Conservation (phyloP, 2,888 invertebrate species). For the Orgyia antiqua region DNA sequence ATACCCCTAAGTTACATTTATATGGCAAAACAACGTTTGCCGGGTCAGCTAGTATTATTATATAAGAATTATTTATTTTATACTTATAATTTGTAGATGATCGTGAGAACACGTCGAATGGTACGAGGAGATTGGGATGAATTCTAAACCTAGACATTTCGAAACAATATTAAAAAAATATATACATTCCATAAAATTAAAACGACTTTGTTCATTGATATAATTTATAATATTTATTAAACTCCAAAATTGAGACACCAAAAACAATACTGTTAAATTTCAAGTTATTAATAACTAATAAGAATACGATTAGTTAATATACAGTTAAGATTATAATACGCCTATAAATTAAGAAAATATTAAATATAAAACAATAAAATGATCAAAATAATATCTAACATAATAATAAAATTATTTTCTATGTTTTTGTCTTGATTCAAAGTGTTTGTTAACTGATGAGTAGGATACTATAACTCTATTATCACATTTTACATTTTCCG, state of each 20-base stretch:
- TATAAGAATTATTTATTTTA: no score
- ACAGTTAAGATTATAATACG: neutral
- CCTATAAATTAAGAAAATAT: neutral
- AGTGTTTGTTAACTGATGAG: conserved; percentile 22
- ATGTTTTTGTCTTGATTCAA: conserved; percentile 11
- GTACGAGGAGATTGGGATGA: no score
- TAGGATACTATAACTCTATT: conserved; percentile 13
- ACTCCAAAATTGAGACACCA: conserved; percentile 6
- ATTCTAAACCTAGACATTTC: no score
- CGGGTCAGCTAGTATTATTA: no score
- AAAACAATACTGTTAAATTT: conserved; percentile 12
- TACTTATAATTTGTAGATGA: no score
- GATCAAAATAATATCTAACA: neutral
- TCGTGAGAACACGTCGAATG: no score
- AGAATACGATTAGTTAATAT: neutral
- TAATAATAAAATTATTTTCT: conserved; percentile 18
- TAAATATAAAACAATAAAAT: neutral
- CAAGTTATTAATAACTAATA: conserved; percentile 2
- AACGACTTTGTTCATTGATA: no score
- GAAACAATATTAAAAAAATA: no score
- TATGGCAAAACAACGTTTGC: no score
- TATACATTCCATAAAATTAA: no score
- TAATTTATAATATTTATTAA: neutral
- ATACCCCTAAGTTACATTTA: no score
- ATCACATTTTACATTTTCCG: conserved; percentile 34